These are phyloP conservation scores for Columba guinea DNA, from an alignment of 2,797 vertebrate genomes.

Conservation along the genomic window DNA sequence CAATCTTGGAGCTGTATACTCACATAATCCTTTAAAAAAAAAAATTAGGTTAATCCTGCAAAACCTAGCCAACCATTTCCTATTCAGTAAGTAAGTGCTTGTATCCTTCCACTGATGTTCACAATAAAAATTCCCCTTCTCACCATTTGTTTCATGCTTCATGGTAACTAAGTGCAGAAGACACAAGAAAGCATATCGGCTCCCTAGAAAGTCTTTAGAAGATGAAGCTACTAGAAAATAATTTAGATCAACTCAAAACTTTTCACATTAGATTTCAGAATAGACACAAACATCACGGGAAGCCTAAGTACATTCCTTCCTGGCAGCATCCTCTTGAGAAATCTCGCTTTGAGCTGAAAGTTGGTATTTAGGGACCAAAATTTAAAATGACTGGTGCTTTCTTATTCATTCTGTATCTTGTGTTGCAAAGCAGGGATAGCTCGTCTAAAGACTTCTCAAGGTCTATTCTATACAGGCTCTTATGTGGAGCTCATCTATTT, in stretches of 20 bases:
- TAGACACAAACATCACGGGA: not conserved
- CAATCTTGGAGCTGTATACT: not conserved
- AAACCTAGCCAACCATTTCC: not conserved
- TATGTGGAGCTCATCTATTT: fast-evolving
- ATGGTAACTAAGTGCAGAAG: not conserved
- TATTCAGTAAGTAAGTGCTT: not conserved
- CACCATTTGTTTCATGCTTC: not conserved
- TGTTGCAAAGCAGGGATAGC: not conserved
- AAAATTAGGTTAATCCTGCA: not conserved
- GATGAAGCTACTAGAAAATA: not conserved
- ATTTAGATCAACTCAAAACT: not conserved
- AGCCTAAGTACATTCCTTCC: not conserved
- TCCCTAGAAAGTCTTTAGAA: not conserved
- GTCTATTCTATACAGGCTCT: not conserved
- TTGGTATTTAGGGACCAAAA: not conserved
- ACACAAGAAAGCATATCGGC: not conserved
- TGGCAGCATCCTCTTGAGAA: not conserved
- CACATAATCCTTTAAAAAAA: not conserved
- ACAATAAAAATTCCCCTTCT: not conserved
- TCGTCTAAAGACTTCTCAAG: not conserved
- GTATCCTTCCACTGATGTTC: not conserved
- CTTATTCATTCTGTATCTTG: not conserved
- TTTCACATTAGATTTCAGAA: not conserved
- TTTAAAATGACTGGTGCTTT: not conserved
- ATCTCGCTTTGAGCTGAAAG: not conserved